Evolutionary conservation across 30 jellyfish, hydroid and myxozoan species (phyloP).

Genomic region (Aurelia sp.): DNA sequence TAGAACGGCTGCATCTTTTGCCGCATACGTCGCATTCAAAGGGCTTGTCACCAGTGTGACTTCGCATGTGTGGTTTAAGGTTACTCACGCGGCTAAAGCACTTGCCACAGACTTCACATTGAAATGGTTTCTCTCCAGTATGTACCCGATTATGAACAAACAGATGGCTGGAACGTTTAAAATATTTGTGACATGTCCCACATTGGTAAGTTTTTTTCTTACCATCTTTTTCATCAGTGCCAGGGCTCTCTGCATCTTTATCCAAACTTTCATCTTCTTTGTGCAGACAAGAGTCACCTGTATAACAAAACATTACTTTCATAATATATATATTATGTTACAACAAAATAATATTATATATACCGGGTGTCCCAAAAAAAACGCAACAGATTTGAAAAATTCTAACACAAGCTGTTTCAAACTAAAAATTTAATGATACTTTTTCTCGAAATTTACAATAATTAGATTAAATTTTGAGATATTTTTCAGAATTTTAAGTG

Average conservation of each 20-base stretch:
- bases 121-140: slow-evolving; percentile 93
- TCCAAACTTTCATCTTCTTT: neutral
- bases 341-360: too few species aligned
- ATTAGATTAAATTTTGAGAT: too few species aligned
- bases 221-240: slow-evolving; percentile 29
- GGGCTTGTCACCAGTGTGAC: slow-evolving; percentile 82
- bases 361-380: too few species aligned
- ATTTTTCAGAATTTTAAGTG: too few species aligned
- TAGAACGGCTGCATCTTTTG: slow-evolving; percentile 63
- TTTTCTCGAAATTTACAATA: too few species aligned
- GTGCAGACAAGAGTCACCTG: too few species aligned
- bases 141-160: slow-evolving; percentile 86
- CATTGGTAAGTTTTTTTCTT: slow-evolving; percentile 76
- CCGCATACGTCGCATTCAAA: slow-evolving; percentile 70
- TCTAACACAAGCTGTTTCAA: too few species aligned
- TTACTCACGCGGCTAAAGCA: slow-evolving; percentile 88
- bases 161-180: slow-evolving; percentile 87
- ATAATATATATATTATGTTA: too few species aligned
- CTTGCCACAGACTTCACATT: slow-evolving; percentile 84
- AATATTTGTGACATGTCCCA: slow-evolving; percentile 72
- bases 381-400: too few species aligned
- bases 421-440: too few species aligned
- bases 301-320: too few species aligned
- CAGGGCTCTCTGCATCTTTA: slow-evolving; percentile 5
- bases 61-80: slow-evolving; percentile 81